These are phyloP conservation scores for Rhabditoides inermis DNA, from an alignment of 2,888 invertebrate species.

Conservation along the genomic window DNA sequence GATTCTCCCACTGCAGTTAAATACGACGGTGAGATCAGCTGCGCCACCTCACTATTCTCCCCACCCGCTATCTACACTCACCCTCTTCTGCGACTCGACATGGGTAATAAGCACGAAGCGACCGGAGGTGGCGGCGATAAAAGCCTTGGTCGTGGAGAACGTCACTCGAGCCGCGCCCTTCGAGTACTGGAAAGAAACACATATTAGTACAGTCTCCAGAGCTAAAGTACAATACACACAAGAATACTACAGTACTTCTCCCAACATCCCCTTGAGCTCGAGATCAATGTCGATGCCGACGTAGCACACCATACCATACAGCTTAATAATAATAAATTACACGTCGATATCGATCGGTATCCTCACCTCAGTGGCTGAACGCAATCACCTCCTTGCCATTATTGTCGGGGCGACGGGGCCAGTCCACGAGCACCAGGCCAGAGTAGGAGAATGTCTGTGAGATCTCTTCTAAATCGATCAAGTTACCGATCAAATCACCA, in stretches of 20 bases:
- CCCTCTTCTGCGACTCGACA: conserved; percentile 47
- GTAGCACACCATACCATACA: conserved; percentile 96
- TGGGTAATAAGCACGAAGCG: conserved; percentile 96
- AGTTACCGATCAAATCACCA: neutral
- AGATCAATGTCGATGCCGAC: conserved; percentile 99
- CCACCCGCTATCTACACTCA: conserved; percentile 5
- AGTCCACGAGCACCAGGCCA: conserved; percentile 93
- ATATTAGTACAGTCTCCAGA: neutral
- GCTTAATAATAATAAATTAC: conserved; percentile 96
- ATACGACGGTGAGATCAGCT: too few relatives aligned
- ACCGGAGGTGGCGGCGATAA: conserved; percentile 95
- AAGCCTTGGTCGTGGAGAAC: conserved; percentile 96
- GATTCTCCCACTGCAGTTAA: too few relatives aligned
- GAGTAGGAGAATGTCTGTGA: conserved; percentile 93
- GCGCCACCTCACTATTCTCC: neutral
- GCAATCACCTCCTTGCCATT: too few relatives aligned
- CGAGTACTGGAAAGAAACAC: conserved; percentile 8
- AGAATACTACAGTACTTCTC: too few relatives aligned
- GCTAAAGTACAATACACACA: neutral
- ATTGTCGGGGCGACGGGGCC: conserved; percentile 94
- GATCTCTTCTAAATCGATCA: conserved; percentile 75
- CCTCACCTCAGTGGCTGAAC: too few relatives aligned
- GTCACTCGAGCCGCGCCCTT: conserved; percentile 80
- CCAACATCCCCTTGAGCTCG: conserved; percentile 89
- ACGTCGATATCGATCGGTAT: too few relatives aligned